A percentile compares a stretch with the other conserved stretches of the same genome.
Evolutionary conservation across 2,888 invertebrate species (phyloP).

Genomic region (Brassicogethes aeneus): DNA sequence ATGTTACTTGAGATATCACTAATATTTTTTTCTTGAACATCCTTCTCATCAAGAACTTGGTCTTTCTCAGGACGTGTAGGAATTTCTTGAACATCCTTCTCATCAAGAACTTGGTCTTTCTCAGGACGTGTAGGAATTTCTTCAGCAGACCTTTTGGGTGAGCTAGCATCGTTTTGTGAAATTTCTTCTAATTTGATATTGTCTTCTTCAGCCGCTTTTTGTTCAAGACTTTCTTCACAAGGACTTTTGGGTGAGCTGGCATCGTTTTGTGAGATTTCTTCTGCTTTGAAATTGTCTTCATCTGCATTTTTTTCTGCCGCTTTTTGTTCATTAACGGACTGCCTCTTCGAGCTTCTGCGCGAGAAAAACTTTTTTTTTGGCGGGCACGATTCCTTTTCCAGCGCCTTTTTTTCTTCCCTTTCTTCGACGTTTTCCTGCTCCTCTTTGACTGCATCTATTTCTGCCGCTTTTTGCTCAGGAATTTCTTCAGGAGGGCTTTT

Average conservation of each 20-base stretch:
- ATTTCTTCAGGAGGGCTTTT: slow-evolving; percentile 3
- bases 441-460: slow-evolving; percentile 15
- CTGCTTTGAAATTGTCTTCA: background rate
- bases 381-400: background rate
- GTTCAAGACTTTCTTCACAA: slow-evolving; percentile 5
- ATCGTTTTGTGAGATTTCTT: slow-evolving; percentile 2
- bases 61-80: too few relatives aligned
- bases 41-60: slow-evolving; percentile 1
- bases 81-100: slow-evolving; percentile 4
- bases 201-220: background rate
- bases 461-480: slow-evolving; percentile 10
- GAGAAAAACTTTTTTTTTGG: slow-evolving; percentile 7
- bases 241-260: too few relatives aligned
- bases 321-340: slow-evolving; percentile 2
- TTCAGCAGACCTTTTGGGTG: slow-evolving; percentile 2
- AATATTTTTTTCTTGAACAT: slow-evolving; percentile 8
- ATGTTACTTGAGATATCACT: slow-evolving; percentile 14
- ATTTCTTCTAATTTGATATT: background rate
- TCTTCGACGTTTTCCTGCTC: background rate
- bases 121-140: background rate
- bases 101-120: slow-evolving; percentile 2
- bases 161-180: background rate
- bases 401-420: slow-evolving; percentile 3
- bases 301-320: slow-evolving; percentile 1
- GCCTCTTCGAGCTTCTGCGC: slow-evolving; percentile 1